phyloP scores from a whole-genome alignment of 2,797 vertebrate species.

The Rhynchonycteris naso region DNA sequence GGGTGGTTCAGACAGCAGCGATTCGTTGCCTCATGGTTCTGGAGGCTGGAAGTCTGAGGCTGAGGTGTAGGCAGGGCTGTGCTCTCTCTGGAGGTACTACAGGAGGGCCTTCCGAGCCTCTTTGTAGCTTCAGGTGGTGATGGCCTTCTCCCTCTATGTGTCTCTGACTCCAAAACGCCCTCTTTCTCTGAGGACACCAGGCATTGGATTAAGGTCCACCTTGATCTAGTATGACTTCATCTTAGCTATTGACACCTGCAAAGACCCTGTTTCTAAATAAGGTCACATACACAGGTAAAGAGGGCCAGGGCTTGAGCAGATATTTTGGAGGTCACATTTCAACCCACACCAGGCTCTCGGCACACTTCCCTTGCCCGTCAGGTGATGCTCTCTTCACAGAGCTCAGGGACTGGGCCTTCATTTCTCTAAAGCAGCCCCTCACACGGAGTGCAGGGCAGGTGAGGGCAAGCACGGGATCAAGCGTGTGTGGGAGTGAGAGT shows the following conservation, averaged over 20 bases:
- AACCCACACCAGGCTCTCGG: not conserved
- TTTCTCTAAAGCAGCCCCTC: not conserved
- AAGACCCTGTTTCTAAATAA: not conserved
- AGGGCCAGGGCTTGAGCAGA: not conserved
- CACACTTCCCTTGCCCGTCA: not conserved
- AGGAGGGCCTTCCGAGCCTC: no score
- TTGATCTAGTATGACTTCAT: not conserved
- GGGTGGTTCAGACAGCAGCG: not conserved
- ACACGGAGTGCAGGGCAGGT: not conserved
- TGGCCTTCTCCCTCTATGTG: not conserved
- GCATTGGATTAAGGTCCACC: not conserved
- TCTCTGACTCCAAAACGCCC: not conserved
- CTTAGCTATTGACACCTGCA: not conserved
- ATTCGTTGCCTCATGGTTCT: not conserved
- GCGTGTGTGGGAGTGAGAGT: accelerated
- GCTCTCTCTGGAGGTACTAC: not conserved
- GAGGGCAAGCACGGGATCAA: not conserved
- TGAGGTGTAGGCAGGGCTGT: accelerated
- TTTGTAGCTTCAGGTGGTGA: accelerated
- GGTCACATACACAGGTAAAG: not conserved
- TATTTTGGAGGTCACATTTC: not conserved
- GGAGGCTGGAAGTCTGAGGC: not conserved
- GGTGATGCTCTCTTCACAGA: not conserved
- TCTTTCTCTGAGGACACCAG: not conserved
- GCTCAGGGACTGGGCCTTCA: not conserved